These are phyloP conservation scores for Drosophila barbarae DNA, from an alignment of 2,888 invertebrate species.

Conservation along the genomic window DNA sequence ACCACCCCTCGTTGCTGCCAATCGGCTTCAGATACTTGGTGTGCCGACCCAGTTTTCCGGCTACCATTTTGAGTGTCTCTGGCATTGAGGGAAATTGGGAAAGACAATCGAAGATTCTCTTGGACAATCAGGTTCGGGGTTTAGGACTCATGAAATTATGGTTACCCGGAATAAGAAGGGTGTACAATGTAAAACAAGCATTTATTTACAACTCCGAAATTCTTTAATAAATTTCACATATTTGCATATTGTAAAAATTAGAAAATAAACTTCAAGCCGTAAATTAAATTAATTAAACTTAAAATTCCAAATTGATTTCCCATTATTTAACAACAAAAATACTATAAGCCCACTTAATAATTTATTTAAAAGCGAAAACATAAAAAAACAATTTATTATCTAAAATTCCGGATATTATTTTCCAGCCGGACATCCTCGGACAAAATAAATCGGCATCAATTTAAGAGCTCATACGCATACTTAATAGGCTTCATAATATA, in stretches of 20 bases:
- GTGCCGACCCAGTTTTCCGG: slow-evolving; percentile 14
- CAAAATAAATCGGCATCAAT: slow-evolving; percentile 10
- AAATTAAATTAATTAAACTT: not conserved
- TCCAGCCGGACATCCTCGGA: slow-evolving; percentile 16
- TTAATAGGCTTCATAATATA: slow-evolving; percentile 3
- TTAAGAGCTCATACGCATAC: slow-evolving; percentile 6
- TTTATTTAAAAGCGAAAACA: not conserved
- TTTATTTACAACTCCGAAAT: not conserved
- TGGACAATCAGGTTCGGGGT: slow-evolving; percentile 1
- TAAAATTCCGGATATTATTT: slow-evolving; percentile 23
- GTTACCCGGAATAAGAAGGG: not conserved
- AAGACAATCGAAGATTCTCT: slow-evolving; percentile 3
- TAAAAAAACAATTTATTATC: slow-evolving; percentile 14
- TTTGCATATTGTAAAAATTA: too few species aligned
- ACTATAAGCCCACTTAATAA: not conserved
- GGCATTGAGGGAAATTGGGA: slow-evolving; percentile 1
- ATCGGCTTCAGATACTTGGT: slow-evolving; percentile 15
- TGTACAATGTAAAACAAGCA: not conserved
- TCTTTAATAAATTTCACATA: too few species aligned
- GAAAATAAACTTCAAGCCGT: too few species aligned
- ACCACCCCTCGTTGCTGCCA: slow-evolving; percentile 10
- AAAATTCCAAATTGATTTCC: not conserved
- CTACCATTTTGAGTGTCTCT: slow-evolving; percentile 1
- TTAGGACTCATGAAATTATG: slow-evolving; percentile 1
- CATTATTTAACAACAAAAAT: not conserved